A percentile compares a stretch with the other conserved stretches of the same genome.
These are phyloP conservation scores for Zaprionus obscuricornis DNA, from an alignment of 2,888 invertebrate genomes.

Conservation along the genomic window DNA sequence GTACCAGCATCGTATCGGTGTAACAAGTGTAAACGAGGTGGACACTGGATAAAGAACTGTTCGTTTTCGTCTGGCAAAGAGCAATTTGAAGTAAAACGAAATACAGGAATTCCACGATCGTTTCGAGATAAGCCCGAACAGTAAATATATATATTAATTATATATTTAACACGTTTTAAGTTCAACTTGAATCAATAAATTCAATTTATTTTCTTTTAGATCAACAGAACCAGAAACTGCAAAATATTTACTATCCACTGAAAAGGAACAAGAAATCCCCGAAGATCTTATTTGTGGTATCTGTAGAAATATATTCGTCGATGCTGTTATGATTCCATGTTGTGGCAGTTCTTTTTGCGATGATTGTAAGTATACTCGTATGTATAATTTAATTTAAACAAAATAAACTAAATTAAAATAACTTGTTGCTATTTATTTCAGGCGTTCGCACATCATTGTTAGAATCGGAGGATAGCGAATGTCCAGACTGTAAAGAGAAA, in stretches of 20 bases:
- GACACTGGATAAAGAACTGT: slow-evolving; percentile 99
- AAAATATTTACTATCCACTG: slow-evolving; percentile 52
- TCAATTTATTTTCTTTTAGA: too few species aligned
- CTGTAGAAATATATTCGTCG: slow-evolving; percentile 95
- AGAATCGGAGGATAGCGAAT: slow-evolving; percentile 97
- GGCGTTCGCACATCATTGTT: slow-evolving; percentile 94
- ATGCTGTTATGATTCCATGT: slow-evolving; percentile 99
- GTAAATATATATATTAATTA: slow-evolving; percentile 52
- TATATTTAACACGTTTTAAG: background rate
- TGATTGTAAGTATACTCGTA: slow-evolving; percentile 89
- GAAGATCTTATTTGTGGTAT: slow-evolving; percentile 96
- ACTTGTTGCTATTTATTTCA: slow-evolving; percentile 77
- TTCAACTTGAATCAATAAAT: background rate
- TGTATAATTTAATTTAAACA: background rate
- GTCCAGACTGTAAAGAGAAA: slow-evolving; percentile 96
- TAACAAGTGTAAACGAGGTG: slow-evolving; percentile 96
- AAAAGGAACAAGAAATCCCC: slow-evolving; percentile 89
- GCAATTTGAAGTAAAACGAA: slow-evolving; percentile 92
- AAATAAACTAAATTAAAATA: background rate
- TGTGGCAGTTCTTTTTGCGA: slow-evolving; percentile 99
- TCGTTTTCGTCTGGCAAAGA: slow-evolving; percentile 86
- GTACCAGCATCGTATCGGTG: slow-evolving; percentile 97
- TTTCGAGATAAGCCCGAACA: slow-evolving; percentile 96
- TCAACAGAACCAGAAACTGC: slow-evolving; percentile 58
- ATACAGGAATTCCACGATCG: slow-evolving; percentile 98